Percentiles rank a stretch among this genome's conserved stretches.
These are phyloP conservation scores for Merodon equestris DNA, from an alignment of 2,888 invertebrate species.

Conservation along the genomic window DNA sequence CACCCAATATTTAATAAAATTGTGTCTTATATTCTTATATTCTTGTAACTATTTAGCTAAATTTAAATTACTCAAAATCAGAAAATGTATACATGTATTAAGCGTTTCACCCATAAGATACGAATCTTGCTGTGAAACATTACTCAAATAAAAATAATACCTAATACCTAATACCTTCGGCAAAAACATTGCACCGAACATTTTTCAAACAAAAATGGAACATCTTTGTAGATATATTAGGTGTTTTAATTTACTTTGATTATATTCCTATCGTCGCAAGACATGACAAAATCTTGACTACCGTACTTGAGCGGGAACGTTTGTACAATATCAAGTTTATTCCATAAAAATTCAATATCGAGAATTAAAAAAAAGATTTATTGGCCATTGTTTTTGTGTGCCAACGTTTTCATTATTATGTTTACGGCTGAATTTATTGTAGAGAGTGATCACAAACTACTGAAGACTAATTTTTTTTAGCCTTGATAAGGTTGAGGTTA, in stretches of 20 bases:
- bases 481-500: slow-evolving; percentile 71
- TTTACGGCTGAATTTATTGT: too few species aligned
- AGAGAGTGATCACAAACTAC: slow-evolving; percentile 73
- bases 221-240: slow-evolving; percentile 74
- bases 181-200: slow-evolving; percentile 72
- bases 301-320: slow-evolving; percentile 52
- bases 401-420: slow-evolving; percentile 32
- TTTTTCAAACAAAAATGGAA: slow-evolving; percentile 73
- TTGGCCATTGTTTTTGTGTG: slow-evolving; percentile 72
- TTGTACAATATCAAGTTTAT: slow-evolving; percentile 70
- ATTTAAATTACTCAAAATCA: too few species aligned
- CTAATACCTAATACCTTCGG: too few species aligned
- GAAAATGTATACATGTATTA: too few species aligned
- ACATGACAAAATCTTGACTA: slow-evolving; percentile 70
- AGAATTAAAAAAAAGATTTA: slow-evolving; percentile 74
- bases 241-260: slow-evolving; percentile 74
- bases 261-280: slow-evolving; percentile 71
- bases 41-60: too few species aligned
- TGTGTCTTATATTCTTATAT: too few species aligned
- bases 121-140: too few species aligned
- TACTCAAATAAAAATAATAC: too few species aligned
- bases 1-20: too few species aligned
- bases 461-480: slow-evolving; percentile 72
- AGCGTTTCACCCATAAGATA: too few species aligned
- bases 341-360: not conserved